Conservation (phyloP, 2,888 invertebrate species). For the Cerastis rubricosa region DNA sequence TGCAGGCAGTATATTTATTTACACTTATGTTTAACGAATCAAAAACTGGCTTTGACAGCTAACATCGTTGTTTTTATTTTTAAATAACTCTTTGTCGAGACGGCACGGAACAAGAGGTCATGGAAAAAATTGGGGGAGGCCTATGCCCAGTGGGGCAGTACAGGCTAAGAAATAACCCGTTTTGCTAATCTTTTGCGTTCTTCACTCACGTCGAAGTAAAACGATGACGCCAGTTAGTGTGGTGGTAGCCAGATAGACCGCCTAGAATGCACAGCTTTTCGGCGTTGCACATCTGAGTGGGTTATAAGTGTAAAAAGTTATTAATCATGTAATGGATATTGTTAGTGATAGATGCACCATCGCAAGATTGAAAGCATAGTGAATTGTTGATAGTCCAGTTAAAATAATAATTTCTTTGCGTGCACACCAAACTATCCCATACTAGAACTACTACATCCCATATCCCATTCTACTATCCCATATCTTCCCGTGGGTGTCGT, state of each 20-base stretch:
- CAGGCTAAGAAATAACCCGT: too few species aligned
- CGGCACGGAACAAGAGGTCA: too few species aligned
- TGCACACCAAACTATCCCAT: slow-evolving; percentile 2
- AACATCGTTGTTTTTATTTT: too few species aligned
- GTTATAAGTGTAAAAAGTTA: neutral
- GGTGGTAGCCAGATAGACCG: too few species aligned
- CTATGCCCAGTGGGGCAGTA: too few species aligned
- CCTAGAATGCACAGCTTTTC: too few species aligned
- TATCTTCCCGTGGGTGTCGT: too few species aligned
- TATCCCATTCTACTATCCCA: too few species aligned
- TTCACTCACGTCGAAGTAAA: neutral
- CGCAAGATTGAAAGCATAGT: neutral
- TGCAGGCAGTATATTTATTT: neutral
- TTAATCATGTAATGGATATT: neutral
- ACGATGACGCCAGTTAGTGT: neutral
- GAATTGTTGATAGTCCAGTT: neutral
- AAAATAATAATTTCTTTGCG: neutral
- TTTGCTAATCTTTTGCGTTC: neutral
- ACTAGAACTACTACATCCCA: too few species aligned
- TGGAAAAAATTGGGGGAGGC: too few species aligned
- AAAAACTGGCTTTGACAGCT: neutral
- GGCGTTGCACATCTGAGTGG: neutral
- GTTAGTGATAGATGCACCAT: neutral
- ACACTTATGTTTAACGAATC: too few species aligned
- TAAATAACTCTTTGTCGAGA: too few species aligned